phyloP scores from a whole-genome alignment of 2,888 invertebrate genomes.

The Gastracanthus pulcherrimus region DNA sequence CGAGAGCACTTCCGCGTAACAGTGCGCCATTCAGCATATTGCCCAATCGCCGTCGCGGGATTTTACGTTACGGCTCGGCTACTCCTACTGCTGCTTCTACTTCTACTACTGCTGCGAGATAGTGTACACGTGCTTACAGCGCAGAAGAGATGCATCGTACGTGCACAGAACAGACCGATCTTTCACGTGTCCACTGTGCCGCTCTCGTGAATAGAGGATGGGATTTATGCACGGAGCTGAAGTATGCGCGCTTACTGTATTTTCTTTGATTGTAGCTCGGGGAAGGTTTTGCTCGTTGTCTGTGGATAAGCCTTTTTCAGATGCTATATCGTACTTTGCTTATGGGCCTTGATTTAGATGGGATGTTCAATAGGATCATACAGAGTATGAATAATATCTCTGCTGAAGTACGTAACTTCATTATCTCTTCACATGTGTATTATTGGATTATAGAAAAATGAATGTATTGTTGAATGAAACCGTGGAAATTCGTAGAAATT shows the following conservation, averaged over 20 bases:
- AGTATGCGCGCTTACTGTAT: neutral
- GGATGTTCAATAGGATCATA: neutral
- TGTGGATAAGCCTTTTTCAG: neutral
- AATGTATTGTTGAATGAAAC: too few relatives aligned
- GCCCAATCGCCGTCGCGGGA: constrained; percentile 18
- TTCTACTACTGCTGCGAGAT: neutral
- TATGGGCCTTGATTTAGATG: neutral
- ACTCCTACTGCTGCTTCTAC: neutral
- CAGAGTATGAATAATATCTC: too few relatives aligned
- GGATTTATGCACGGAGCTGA: constrained; percentile 5
- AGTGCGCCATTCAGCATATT: constrained; percentile 64
- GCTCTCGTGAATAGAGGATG: constrained; percentile 7
- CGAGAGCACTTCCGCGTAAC: constrained; percentile 69
- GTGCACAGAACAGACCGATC: constrained; percentile 17
- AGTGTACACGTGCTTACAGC: neutral
- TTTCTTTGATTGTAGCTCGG: neutral
- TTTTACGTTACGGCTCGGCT: neutral
- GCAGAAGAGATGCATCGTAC: neutral
- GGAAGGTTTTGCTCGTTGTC: neutral
- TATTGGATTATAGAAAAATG: too few relatives aligned
- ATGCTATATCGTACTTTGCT: neutral
- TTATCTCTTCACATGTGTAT: too few relatives aligned
- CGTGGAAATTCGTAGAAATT: too few relatives aligned
- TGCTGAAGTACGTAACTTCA: too few relatives aligned
- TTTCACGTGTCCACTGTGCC: constrained; percentile 11